Evolutionary conservation across 1,140 invertebrate genomes (phyloP).

Genomic region (Ridgeia piscesae): DNA sequence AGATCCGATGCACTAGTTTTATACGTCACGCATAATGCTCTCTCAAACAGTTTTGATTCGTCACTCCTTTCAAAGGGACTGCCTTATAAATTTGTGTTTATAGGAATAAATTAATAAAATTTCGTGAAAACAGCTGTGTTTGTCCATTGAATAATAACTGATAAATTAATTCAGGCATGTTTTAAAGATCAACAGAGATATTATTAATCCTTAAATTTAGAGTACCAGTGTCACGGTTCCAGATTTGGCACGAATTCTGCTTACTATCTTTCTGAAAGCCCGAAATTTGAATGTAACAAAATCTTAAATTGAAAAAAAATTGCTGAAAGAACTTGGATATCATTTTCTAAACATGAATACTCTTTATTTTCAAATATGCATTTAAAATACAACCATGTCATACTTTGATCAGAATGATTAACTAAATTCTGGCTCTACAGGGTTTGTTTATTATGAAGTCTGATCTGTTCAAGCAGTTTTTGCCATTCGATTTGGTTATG

Average conservation of each 20-base stretch:
- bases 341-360: not conserved
- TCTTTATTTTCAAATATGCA: not conserved
- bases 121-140: not conserved
- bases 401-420: not conserved
- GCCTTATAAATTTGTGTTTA: not conserved
- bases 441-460: no score
- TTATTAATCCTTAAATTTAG: no score
- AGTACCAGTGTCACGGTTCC: no score
- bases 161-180: no score
- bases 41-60: not conserved
- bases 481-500: no score
- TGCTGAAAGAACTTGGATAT: not conserved
- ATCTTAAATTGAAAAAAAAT: no score
- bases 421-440: not conserved
- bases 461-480: no score
- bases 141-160: not conserved
- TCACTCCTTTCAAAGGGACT: not conserved
- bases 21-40: not conserved
- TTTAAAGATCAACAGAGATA: no score
- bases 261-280: no score
- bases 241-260: no score
- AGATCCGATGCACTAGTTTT: not conserved
- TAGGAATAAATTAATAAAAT: conserved; percentile 2
- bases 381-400: not conserved
- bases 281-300: no score